A percentile compares a stretch with the other conserved stretches of the same genome.
phyloP scores from a whole-genome alignment of 2,888 invertebrate species.

The Loripinus fragilis region DNA sequence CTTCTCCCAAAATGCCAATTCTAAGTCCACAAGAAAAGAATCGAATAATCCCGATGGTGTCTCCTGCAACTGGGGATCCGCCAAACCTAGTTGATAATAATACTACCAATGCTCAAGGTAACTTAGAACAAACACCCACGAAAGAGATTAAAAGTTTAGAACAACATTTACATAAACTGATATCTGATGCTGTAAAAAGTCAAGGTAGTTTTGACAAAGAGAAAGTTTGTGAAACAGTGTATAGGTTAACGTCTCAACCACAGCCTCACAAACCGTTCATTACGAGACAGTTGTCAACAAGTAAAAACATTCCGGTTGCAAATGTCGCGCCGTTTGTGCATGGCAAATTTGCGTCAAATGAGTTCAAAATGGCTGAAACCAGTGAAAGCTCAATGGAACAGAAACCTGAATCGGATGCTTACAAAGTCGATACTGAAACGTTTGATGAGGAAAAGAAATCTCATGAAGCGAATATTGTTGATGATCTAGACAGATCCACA shows the following conservation, averaged over 20 bases:
- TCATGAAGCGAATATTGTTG: slow-evolving; percentile 17
- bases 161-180: slow-evolving; percentile 56
- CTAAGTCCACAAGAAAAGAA: slow-evolving; percentile 77
- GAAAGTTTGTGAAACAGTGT: slow-evolving; percentile 46
- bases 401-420: slow-evolving; percentile 7
- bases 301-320: slow-evolving; percentile 75
- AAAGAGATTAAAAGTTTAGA: slow-evolving; percentile 51
- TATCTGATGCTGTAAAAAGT: slow-evolving; percentile 59
- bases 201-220: slow-evolving; percentile 50
- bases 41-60: slow-evolving; percentile 50
- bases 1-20: slow-evolving; percentile 80
- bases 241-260: slow-evolving; percentile 46
- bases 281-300: slow-evolving; percentile 52
- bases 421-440: slow-evolving; percentile 10
- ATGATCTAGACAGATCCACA: slow-evolving; percentile 3
- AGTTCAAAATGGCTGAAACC: background rate
- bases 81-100: slow-evolving; percentile 68
- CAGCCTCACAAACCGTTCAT: slow-evolving; percentile 53
- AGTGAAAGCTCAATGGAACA: background rate
- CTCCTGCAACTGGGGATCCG: slow-evolving; percentile 67
- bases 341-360: slow-evolving; percentile 35
- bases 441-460: slow-evolving; percentile 21
- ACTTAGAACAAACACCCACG: slow-evolving; percentile 18
- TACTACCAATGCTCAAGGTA: slow-evolving; percentile 21
- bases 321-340: slow-evolving; percentile 76